Evolutionary conservation across 2,888 invertebrate genomes (phyloP), one percentile per base, ranked within the genome.

Genomic region (Andricus quercusramuli): DNA sequence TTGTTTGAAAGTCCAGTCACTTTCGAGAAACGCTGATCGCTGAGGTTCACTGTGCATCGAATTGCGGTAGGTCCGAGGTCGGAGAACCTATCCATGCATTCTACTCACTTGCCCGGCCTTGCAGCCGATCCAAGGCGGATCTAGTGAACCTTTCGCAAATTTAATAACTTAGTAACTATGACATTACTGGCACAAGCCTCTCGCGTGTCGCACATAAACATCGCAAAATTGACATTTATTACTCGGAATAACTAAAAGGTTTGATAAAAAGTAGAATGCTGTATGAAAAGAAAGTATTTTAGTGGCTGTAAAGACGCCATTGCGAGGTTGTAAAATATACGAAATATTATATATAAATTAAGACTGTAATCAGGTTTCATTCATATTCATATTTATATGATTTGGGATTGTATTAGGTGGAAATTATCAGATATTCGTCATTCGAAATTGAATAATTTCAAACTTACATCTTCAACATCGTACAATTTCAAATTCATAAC

Each of bases 41-140:
- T 51, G 47, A 32, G 56, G 56, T 74, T 51, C 74, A 59, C 74
- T 74, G 74, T 70, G 51, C 70, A 70, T 51, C 47, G 51, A 70
- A 70, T 74, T 74, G 74, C 20, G 51, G 74, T 74, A 74, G 74
- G 74, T 74, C 56, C 32, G 56, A 56, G 32, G 74, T 74, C 74
- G 37, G 56, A 56, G n/a, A 74, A 22, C 51, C n/a, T 74, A 20
- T 32, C 74, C 29, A 56, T 74, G 74, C 56, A 51, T 56, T 74
- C 32, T 74, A 56, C 51, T 25, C 29, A 32, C 29, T 29, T 29
- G 29, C 29, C 13, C 25, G 64, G 64, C 64, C 64, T 64, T 64
- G 64, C 64, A 64, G 3, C 64, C 17, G 25, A 74, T 74, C n/a
- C 4, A 25, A 74, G 51, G 51, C 70, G 70, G 70, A 74, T 74